These are phyloP conservation scores for Silurus lanzhouensis DNA, from an alignment of 2,797 vertebrate genomes.

Conservation along the genomic window DNA sequence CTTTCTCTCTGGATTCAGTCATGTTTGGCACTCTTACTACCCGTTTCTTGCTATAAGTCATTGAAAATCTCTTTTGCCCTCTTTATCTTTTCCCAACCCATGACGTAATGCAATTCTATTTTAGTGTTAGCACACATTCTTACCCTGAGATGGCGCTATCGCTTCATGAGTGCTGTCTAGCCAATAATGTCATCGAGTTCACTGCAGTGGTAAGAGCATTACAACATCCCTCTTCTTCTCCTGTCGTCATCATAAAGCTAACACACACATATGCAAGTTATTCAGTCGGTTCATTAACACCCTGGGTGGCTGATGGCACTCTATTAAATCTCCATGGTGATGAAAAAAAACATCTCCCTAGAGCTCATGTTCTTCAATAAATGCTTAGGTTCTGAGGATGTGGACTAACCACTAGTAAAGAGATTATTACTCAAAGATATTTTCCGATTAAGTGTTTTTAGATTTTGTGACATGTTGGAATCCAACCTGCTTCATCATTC, in stretches of 20 bases:
- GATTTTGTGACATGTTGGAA: not conserved
- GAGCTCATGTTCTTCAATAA: not conserved
- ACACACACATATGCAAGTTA: slow-evolving; percentile 8
- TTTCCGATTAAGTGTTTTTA: not conserved
- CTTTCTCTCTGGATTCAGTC: not conserved
- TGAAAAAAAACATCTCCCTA: slow-evolving; percentile 43
- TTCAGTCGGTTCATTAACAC: slow-evolving; percentile 59
- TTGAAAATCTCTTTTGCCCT: not conserved
- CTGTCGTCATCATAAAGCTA: slow-evolving; percentile 19
- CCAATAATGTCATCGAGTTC: slow-evolving; percentile 39
- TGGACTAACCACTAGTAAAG: not conserved
- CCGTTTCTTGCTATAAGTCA: not conserved
- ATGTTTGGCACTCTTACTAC: slow-evolving; percentile 9
- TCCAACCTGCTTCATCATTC: not conserved
- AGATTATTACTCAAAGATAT: not conserved
- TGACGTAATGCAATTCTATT: slow-evolving; percentile 68
- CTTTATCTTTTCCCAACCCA: slow-evolving; percentile 8
- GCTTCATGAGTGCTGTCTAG: slow-evolving; percentile 55
- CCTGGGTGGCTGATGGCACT: slow-evolving; percentile 51
- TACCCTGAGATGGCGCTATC: slow-evolving; percentile 73
- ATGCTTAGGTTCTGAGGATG: not conserved
- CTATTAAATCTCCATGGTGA: slow-evolving; percentile 58
- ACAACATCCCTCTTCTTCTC: slow-evolving; percentile 63
- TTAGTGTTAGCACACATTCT: slow-evolving; percentile 49
- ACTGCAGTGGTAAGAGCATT: slow-evolving; percentile 61